Base-by-base conservation (phyloP, 2,888 invertebrate genomes). In the Lasioglossum calceatum region DNA sequence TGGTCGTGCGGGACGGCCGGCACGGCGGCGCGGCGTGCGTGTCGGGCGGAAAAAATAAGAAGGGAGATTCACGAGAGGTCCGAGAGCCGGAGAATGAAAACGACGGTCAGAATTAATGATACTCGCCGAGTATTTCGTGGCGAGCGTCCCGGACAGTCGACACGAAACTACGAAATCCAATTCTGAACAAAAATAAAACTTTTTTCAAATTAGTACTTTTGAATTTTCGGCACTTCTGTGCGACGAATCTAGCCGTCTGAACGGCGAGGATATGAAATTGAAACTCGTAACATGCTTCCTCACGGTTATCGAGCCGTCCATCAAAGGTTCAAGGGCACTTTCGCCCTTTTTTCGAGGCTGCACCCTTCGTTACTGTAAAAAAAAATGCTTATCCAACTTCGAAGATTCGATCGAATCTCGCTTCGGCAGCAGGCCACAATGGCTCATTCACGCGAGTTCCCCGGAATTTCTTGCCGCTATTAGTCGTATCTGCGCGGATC, bases 391-490 rank as follows among this genome's bases (percentile, higher is more conserved):
- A 70, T 70, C 67, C 67, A 23, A 70, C 64, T 32, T 4, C 8
- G 64, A 64, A 77, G 73, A 58, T 64, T 12, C 50, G 44, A 75
- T 12, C n/a, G 39, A 61, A 79, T 71, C 67, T 36, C 8, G 42
- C 12, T 36, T 5, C 27, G 39, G n/a, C 50, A 23, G 39, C 70
- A 39, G 23, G 19, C 19, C 42, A 79, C 85, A 82, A 85, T 71
- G 27, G 58, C 71, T 27, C 36, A 14, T 85, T 77, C 84, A 74
- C 83, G 23, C 64, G 42, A 42, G 44, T 75, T 82, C 82, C 42
- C 71, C 61, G 61, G 82, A 42, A 82, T 82, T 78, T 72, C 71
- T 32, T 67, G 58, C 4, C 50, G n/a, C 72, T 78, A 75, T 78
- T 64, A 75, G 61, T 70, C 50, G 39, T 76, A 76, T 76, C 75